These are phyloP conservation scores for Protaetia brevitarsis DNA, from an alignment of 1,140 invertebrate species.

Conservation along the genomic window DNA sequence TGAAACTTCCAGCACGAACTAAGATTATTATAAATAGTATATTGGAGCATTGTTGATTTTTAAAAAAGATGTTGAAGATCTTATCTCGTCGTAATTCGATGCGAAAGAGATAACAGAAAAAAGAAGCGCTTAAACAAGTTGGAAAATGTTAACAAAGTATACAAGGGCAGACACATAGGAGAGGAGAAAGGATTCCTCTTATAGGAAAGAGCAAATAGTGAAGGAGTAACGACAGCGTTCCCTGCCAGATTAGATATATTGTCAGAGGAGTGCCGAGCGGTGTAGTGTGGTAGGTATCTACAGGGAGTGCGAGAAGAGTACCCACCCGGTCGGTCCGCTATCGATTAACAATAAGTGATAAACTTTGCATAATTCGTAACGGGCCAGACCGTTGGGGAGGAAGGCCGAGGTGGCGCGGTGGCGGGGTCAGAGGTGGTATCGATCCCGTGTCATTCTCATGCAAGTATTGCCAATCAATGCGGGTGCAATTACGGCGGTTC, in stretches of 20 bases:
- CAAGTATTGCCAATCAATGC: constrained; percentile 41
- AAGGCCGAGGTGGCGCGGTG: background rate
- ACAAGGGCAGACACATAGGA: no score
- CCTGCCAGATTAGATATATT: background rate
- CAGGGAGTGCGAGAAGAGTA: background rate
- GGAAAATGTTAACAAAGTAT: no score
- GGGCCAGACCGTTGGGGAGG: constrained; percentile 19
- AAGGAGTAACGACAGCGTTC: background rate
- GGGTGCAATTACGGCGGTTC: constrained; percentile 39
- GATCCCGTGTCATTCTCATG: constrained; percentile 34
- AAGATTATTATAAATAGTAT: no score
- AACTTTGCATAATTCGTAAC: constrained; percentile 28
- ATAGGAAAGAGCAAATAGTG: background rate
- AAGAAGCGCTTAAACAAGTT: no score
- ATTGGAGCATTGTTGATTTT: no score
- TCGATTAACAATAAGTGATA: constrained; percentile 28
- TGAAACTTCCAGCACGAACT: no score
- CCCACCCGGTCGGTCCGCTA: constrained; percentile 17
- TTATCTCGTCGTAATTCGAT: no score
- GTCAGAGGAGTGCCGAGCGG: background rate
- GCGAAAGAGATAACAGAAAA: no score
- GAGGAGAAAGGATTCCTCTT: background rate
- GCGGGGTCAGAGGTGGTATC: constrained; percentile 19
- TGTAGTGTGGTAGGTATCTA: background rate
- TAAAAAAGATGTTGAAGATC: no score